A percentile compares a stretch with the other conserved stretches of the same genome.
These are phyloP conservation scores for Myotis daubentonii DNA, from an alignment of 2,797 vertebrate species.

Conservation along the genomic window DNA sequence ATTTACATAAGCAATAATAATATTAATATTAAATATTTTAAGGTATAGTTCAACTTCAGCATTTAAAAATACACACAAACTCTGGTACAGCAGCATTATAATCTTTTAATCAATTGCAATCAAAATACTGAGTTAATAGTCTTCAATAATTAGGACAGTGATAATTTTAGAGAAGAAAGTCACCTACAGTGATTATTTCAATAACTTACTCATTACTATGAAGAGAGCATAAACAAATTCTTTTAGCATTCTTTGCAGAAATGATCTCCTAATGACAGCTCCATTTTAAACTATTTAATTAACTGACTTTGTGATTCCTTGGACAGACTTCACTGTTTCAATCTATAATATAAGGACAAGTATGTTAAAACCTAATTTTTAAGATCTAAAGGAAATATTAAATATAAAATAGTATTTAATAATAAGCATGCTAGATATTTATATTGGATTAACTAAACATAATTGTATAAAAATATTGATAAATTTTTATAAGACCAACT, in stretches of 20 bases:
- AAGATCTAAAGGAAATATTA: constrained; percentile 6
- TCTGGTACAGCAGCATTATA: neutral
- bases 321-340: neutral
- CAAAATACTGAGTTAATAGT: constrained; percentile 68
- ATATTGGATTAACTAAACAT: neutral
- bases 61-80: constrained; percentile 40
- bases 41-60: constrained; percentile 33
- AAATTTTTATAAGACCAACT: constrained; percentile 50
- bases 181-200: constrained; percentile 63
- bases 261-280: neutral
- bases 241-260: constrained; percentile 35
- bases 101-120: constrained; percentile 58
- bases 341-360: neutral
- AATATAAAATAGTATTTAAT: constrained; percentile 11
- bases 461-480: constrained; percentile 38
- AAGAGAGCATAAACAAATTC: constrained; percentile 40
- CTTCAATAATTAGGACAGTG: constrained; percentile 57
- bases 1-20: constrained; percentile 40
- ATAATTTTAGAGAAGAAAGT: constrained; percentile 65
- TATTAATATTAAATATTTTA: constrained; percentile 61
- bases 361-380: constrained; percentile 44
- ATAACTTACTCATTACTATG: constrained; percentile 59
- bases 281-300: constrained; percentile 16
- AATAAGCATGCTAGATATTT: constrained; percentile 43
- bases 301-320: constrained; percentile 20